Evolutionary conservation across 92 coral and sea anemone species (phyloP).

Genomic region (Galaxea fascicularis): DNA sequence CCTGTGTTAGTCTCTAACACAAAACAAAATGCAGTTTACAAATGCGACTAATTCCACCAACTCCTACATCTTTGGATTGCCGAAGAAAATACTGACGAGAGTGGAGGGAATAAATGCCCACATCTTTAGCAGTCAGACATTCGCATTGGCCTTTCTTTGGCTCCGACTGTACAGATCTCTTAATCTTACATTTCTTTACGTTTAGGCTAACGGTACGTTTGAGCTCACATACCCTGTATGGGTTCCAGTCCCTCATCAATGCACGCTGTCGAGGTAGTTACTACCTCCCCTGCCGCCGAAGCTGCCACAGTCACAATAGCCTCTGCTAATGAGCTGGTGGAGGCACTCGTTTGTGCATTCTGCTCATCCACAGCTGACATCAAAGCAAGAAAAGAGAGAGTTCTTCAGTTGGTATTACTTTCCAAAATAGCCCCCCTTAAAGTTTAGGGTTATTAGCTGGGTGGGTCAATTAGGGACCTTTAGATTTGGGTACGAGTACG

Average conservation of each 20-base stretch:
- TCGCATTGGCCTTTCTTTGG: neutral
- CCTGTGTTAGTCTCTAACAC: no score
- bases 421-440: no score
- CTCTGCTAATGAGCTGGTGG: slow-evolving; percentile 83
- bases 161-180: neutral
- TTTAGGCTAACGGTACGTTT: neutral
- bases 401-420: neutral
- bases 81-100: no score
- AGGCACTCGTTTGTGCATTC: slow-evolving; percentile 89
- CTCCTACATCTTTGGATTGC: no score
- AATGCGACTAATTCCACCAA: no score
- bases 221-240: slow-evolving; percentile 3
- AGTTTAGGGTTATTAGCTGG: no score
- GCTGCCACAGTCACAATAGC: slow-evolving; percentile 96
- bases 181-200: neutral
- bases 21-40: no score
- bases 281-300: slow-evolving; percentile 77
- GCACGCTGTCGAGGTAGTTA: slow-evolving; percentile 64
- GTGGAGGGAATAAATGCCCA: no score
- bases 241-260: slow-evolving; percentile 39
- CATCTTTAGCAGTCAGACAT: no score
- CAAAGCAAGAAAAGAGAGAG: neutral
- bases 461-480: no score
- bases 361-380: slow-evolving; percentile 95
- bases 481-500: no score